phyloP scores from a whole-genome alignment of 1,140 invertebrate species.

The Chironomus striatipennis region DNA sequence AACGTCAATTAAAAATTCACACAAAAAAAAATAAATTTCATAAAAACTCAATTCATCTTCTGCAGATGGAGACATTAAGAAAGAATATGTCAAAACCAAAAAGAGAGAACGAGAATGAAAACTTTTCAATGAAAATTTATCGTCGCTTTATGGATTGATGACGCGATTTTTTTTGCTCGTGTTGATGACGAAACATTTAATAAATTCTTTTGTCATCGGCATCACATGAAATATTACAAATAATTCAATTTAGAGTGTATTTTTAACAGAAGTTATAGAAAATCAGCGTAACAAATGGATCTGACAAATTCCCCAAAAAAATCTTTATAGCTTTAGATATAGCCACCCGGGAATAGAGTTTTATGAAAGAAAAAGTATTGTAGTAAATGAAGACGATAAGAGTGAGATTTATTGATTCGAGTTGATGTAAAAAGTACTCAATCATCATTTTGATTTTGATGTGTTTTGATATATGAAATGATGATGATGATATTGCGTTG shows the following conservation, averaged over 20 bases:
- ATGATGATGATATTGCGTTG: conserved; percentile 1
- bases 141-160: background rate
- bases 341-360: background rate
- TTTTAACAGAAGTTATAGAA: background rate
- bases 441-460: conserved; percentile 4
- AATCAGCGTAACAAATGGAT: background rate
- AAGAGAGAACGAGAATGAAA: background rate
- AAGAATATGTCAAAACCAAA: background rate
- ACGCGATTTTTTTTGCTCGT: too few relatives aligned
- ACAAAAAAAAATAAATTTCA: too few relatives aligned
- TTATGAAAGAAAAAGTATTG: background rate
- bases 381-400: background rate
- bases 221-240: conserved; percentile 3
- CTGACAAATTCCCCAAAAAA: background rate
- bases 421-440: background rate
- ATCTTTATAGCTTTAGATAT: too few relatives aligned
- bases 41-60: background rate
- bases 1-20: too few relatives aligned
- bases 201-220: background rate
- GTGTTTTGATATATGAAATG: background rate
- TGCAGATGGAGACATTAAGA: background rate
- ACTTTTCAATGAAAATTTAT: background rate
- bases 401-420: conserved; percentile 2
- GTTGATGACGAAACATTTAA: too few relatives aligned
- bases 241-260: background rate